Conservation (phyloP, 2,113 vertebrate genomes). For the Glaucomys volans region DNA sequence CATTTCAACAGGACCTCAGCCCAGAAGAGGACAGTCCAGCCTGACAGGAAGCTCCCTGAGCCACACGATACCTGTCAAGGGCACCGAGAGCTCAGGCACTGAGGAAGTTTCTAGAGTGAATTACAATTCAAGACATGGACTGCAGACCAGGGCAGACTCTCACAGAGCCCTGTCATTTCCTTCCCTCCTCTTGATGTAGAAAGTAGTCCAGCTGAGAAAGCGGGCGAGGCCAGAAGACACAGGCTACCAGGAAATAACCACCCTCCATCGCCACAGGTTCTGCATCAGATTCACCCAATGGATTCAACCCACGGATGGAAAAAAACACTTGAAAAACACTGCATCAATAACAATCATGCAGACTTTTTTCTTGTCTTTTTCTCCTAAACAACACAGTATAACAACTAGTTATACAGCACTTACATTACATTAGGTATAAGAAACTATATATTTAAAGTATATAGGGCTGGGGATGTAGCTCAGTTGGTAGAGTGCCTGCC, state of each 20-base stretch:
- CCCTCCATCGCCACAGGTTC: not conserved
- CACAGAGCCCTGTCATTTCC: too few species aligned
- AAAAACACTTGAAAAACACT: not conserved
- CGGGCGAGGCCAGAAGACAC: not conserved
- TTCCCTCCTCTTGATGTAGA: not conserved
- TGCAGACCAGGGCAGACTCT: rapidly evolving
- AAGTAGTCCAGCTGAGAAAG: not conserved
- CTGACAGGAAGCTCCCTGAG: too few species aligned
- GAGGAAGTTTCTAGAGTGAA: not conserved
- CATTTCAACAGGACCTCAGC: not conserved
- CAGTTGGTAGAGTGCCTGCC: too few species aligned
- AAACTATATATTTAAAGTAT: not conserved
- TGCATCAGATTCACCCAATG: not conserved
- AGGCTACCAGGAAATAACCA: not conserved
- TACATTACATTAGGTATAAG: not conserved
- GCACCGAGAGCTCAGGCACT: not conserved
- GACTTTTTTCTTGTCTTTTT: not conserved
- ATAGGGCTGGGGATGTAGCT: too few species aligned
- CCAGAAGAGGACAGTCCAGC: not conserved
- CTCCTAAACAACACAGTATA: not conserved
- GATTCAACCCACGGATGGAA: not conserved
- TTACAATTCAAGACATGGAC: rapidly evolving
- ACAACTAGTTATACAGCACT: not conserved
- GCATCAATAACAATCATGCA: not conserved
- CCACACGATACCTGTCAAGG: rapidly evolving